These are phyloP conservation scores for Rhinoderma darwinii DNA, from an alignment of 2,113 vertebrate species.

Conservation along the genomic window DNA sequence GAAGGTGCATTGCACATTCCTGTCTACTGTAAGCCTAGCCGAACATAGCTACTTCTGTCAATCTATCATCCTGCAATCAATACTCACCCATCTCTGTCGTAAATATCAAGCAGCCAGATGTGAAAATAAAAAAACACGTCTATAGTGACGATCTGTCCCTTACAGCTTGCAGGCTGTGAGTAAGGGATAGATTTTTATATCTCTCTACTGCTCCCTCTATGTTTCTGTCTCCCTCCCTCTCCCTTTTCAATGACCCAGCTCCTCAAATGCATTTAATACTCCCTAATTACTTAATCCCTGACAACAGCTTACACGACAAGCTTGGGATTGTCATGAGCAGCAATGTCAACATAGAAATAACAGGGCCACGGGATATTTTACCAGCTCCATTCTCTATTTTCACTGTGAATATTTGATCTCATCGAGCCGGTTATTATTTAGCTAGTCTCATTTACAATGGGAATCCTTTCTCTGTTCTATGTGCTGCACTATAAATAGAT, in stretches of 20 bases:
- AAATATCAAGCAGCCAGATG: conserved; percentile 62
- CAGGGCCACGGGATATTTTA: conserved; percentile 40
- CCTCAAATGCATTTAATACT: conserved; percentile 71
- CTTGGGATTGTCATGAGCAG: conserved; percentile 67
- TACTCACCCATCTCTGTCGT: conserved; percentile 73
- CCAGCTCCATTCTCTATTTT: conserved; percentile 59
- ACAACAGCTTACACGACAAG: conserved; percentile 64
- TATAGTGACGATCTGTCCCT: conserved; percentile 64
- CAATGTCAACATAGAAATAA: conserved; percentile 65
- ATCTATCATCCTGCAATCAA: conserved; percentile 50
- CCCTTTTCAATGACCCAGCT: conserved; percentile 68
- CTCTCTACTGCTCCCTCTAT: conserved; percentile 60
- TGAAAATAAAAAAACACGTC: conserved; percentile 40
- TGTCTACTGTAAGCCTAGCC: not conserved
- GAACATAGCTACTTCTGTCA: not conserved
- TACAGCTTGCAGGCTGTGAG: conserved; percentile 64
- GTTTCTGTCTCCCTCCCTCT: conserved; percentile 56
- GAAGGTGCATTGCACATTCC: conserved; percentile 1
- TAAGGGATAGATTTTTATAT: conserved; percentile 62
- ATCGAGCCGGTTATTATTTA: conserved; percentile 51
- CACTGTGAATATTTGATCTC: conserved; percentile 57
- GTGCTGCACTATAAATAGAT: conserved; percentile 48
- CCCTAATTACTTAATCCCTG: conserved; percentile 74
- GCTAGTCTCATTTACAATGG: conserved; percentile 50
- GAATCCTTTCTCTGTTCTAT: conserved; percentile 26